Base-by-base conservation (phyloP, 2,888 invertebrate genomes). In the Callinectes sapidus region DNA sequence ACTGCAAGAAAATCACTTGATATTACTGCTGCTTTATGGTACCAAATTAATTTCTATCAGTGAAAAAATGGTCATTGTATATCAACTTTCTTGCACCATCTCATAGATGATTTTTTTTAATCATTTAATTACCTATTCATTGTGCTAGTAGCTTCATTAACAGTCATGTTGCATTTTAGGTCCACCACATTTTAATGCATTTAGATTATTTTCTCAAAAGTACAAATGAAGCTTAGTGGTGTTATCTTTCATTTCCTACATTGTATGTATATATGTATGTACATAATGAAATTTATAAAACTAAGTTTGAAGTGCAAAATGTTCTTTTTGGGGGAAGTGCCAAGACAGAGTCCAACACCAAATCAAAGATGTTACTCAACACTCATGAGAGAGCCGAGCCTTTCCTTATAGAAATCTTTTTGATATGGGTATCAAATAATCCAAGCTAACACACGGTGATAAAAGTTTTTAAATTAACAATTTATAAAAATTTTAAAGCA, bases 191-290 rank as follows among this genome's bases (percentile, higher is more conserved):
- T 28, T 77, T 10, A n/a, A 8, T 77, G 71, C 71, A 77, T 77
- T 77, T 77, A 77, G n/a, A 28, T 77, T 77, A n/a, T n/a, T 77
- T 77, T 28, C 13, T 8, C n/a, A 77, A 28, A 77, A 77, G 71
- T 77, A 77, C 71, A 77, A 77, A 77, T 77, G 28, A 77, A 77
- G 28, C 3, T 77, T 77, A 77, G 23, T 77, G 71, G 71, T 77
- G 10, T 61, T 61, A 23, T 61, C 23, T 23, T 61, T 61, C 6
- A 61, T 61, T 8, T 61, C 61, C 23, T 61, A n/a, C 71, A 77
- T 77, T 77, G n/a, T 77, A 77, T 2, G 13, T 77, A 28, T 23
- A 10, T 18, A 5, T n/a, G 1, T 28, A n/a, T 71, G 28, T 39
- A n/a, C 18, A 18, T 71, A 28, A 13, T 77, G 71, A 77, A n/a